Conservation (phyloP, 2,888 invertebrate species). For the Plebejus argus region DNA sequence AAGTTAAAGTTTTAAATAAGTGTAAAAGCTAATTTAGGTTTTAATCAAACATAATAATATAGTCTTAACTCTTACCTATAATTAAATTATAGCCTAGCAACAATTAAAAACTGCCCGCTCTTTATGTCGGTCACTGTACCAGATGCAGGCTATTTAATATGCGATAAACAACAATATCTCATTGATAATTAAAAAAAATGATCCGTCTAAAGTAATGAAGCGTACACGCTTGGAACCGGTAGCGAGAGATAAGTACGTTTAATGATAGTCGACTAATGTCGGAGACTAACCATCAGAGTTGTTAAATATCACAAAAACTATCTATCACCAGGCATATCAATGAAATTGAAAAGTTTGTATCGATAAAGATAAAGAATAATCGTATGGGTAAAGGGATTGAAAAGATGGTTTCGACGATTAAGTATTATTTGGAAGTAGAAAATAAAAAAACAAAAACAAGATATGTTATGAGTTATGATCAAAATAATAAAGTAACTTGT, state of each 20-base stretch:
- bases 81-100: neutral
- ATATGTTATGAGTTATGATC: neutral
- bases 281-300: constrained; percentile 6
- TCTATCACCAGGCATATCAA: neutral
- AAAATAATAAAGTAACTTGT: neutral
- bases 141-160: constrained; percentile 44
- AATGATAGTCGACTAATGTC: constrained; percentile 15
- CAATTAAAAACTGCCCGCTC: neutral
- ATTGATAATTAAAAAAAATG: constrained; percentile 50
- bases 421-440: neutral
- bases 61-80: neutral
- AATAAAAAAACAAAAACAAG: neutral
- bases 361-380: neutral
- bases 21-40: neutral
- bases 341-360: constrained; percentile 11
- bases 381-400: neutral
- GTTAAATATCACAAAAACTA: constrained; percentile 2
- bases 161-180: constrained; percentile 49
- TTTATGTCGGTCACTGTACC: constrained; percentile 12
- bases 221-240: constrained; percentile 57
- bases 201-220: constrained; percentile 47
- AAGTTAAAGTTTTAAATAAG: too few species aligned
- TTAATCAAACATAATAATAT: neutral
- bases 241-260: constrained; percentile 49
- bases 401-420: neutral